Base-by-base conservation (phyloP, 2,888 invertebrate species). In the Diloba caeruleocephala region DNA sequence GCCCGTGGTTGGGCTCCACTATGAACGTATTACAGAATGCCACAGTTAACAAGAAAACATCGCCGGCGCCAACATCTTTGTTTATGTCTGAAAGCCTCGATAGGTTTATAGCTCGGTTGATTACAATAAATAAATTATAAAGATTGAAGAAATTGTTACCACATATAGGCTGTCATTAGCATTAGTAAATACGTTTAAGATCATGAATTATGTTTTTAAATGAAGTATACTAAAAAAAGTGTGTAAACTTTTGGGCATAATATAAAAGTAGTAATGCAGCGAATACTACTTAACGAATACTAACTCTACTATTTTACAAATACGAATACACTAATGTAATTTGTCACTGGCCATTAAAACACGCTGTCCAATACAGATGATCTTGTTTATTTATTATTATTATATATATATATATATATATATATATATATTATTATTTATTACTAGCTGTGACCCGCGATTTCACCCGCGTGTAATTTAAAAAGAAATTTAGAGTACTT, bases 1-100 rank as follows among this genome's bases (percentile, higher is more conserved):
- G 53, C 46, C 80, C 82, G 72, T 67, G 81, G 80, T 74, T 74
- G 63, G 48, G 34, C 50, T 63, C 54, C 49, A 56, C 72, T 72
- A 72, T 77, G 66, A 65, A 53, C 71, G 65, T 62, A 68, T 72
- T 68, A 65, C 59, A 34, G 53, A 65, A 56, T 64, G 72, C 53
- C 73, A 60, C 62, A 62, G 74, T 72, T 76, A 77, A 74, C 72
- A 71, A 74, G 79, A 78, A 80, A 81, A 78, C 74, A 78, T 74
- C 68, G 62, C 51, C 72, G 76, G 79, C 83, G 84, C 85, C 84
- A 77, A 72, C 75, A 72, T 74, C 72, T 78, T 71, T 85, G 81
- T 84, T 85, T 83, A 77, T 77, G 83, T 82, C 80, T 80, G 70
- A 73, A 60, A 63, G 74, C 51, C 63, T 62, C 66, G 71, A 76